Evolutionary conservation across 2,113 vertebrate genomes (phyloP).

Genomic region (Saguinus midas): DNA sequence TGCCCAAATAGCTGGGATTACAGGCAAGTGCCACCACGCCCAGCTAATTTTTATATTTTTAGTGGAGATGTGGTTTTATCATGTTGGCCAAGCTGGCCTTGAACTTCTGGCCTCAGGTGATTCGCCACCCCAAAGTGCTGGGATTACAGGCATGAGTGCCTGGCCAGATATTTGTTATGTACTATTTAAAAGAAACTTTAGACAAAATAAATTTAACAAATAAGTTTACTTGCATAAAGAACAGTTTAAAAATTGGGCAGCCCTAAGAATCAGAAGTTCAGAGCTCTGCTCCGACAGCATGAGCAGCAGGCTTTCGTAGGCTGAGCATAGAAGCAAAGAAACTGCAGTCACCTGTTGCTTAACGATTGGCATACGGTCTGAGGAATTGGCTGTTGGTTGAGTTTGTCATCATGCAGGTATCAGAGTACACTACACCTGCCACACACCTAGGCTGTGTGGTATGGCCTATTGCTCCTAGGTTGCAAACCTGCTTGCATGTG

Average conservation of each 20-base stretch:
- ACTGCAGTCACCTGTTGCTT: background rate
- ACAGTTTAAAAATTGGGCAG: background rate
- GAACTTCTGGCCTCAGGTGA: too few species aligned
- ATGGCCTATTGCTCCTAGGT: background rate
- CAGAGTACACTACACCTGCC: background rate
- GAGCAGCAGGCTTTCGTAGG: background rate
- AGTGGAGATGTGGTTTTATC: too few species aligned
- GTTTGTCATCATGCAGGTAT: background rate
- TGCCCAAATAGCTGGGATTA: too few species aligned
- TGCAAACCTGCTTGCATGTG: background rate
- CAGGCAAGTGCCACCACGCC: too few species aligned
- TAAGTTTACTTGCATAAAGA: background rate
- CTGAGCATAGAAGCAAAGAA: background rate
- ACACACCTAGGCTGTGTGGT: background rate
- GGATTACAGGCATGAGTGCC: too few species aligned
- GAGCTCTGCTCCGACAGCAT: background rate
- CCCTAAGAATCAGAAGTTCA: background rate
- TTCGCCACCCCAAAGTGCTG: too few species aligned
- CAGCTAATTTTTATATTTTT: too few species aligned
- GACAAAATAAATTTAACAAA: background rate
- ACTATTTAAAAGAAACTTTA: background rate
- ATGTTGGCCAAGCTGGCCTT: too few species aligned
- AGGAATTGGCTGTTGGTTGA: background rate
- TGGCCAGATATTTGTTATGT: too few species aligned
- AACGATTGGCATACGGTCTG: background rate